Conservation (phyloP, 2,888 invertebrate species). For the Deladenus siricidicola region DNA sequence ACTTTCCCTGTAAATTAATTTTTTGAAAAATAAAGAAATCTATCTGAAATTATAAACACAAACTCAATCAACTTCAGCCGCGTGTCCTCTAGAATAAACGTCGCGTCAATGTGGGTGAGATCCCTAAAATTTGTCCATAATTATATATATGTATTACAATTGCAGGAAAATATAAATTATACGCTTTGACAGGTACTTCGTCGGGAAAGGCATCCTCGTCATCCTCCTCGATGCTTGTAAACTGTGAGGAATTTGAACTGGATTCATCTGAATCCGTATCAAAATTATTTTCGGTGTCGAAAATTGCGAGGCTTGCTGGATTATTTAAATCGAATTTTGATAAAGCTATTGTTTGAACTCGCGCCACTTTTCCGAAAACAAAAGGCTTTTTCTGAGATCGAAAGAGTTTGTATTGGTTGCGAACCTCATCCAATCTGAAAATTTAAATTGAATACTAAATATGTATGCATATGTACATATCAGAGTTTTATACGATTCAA, state of each 20-base stretch:
- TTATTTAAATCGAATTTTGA: conserved; percentile 44
- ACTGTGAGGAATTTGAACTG: not conserved
- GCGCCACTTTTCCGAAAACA: conserved; percentile 4
- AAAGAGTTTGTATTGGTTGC: not conserved
- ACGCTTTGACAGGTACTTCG: not conserved
- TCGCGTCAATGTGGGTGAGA: conserved; percentile 39
- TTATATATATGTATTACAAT: too few species aligned
- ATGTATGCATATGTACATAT: too few species aligned
- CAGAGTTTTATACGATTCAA: too few species aligned
- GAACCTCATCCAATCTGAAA: conserved; percentile 16
- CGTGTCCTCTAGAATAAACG: conserved; percentile 50
- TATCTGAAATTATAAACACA: conserved; percentile 5
- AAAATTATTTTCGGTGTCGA: conserved; percentile 5
- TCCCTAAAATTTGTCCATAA: too few species aligned
- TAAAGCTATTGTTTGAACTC: conserved; percentile 24
- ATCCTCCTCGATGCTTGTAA: conserved; percentile 13
- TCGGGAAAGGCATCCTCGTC: conserved; percentile 17
- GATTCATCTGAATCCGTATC: conserved; percentile 12
- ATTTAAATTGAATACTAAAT: not conserved
- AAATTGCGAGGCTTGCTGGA: conserved; percentile 21
- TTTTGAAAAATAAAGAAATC: not conserved
- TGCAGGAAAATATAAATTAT: not conserved
- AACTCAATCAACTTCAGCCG: conserved; percentile 45
- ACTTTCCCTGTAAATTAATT: conserved; percentile 6
- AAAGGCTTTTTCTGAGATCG: not conserved